These are phyloP conservation scores for Sesia apiformis DNA, from an alignment of 2,888 invertebrate species.

Conservation along the genomic window DNA sequence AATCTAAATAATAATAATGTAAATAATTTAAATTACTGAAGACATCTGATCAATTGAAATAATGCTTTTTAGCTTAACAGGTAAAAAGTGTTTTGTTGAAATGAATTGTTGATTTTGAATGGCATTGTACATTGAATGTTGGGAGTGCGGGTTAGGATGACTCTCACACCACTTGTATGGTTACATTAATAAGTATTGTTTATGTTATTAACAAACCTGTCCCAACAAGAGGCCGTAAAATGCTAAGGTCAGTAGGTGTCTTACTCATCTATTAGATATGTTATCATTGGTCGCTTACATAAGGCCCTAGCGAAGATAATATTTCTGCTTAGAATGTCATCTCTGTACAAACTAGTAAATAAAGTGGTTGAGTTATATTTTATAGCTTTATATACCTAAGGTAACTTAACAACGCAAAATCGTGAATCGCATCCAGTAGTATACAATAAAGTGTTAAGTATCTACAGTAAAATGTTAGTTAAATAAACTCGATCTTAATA, in stretches of 20 bases:
- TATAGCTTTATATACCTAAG: too few relatives aligned
- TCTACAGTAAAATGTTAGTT: conserved; percentile 18
- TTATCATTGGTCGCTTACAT: conserved; percentile 23
- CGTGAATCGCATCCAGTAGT: not conserved
- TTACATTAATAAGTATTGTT: conserved; percentile 8
- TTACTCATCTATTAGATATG: conserved; percentile 14
- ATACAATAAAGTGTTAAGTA: conserved; percentile 7
- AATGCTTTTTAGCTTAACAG: too few relatives aligned
- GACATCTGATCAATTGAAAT: too few relatives aligned
- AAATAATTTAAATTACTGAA: too few relatives aligned
- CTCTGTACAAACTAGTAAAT: not conserved
- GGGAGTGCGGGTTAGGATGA: not conserved
- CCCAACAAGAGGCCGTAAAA: conserved; percentile 21
- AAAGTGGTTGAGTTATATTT: too few relatives aligned
- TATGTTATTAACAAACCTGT: conserved; percentile 28
- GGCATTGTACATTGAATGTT: too few relatives aligned
- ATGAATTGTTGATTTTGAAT: too few relatives aligned
- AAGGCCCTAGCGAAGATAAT: conserved; percentile 22
- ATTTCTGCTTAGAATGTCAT: conserved; percentile 12
- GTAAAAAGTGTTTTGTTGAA: too few relatives aligned
- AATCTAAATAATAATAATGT: too few relatives aligned
- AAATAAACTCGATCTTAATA: conserved; percentile 20
- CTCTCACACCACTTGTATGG: too few relatives aligned
- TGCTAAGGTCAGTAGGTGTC: conserved; percentile 26
- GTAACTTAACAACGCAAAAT: too few relatives aligned